Percentiles rank a stretch among this genome's conserved stretches.
These are phyloP conservation scores for Therioaphis trifolii DNA, from an alignment of 2,888 invertebrate species.

Conservation along the genomic window DNA sequence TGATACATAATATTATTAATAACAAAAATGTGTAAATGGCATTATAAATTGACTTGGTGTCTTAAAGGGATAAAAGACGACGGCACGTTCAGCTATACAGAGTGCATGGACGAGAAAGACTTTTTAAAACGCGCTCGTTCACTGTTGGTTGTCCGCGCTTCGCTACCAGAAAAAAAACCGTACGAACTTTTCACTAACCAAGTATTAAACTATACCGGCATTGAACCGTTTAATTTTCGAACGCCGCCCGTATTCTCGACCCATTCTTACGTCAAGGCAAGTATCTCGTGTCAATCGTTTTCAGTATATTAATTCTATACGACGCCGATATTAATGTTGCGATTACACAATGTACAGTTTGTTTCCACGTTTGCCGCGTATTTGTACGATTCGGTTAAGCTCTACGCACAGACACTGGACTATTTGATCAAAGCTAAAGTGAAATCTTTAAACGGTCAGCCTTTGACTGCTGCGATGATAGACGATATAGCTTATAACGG, in stretches of 20 bases:
- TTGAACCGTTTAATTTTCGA: conserved; percentile 84
- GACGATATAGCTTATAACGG: conserved; percentile 84
- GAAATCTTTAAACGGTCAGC: conserved; percentile 67
- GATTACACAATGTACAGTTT: conserved; percentile 73
- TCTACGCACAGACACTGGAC: conserved; percentile 89
- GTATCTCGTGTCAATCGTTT: too few relatives aligned
- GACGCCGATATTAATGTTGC: too few relatives aligned
- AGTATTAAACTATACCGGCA: conserved; percentile 82
- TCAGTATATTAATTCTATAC: too few relatives aligned
- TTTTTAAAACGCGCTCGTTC: conserved; percentile 81
- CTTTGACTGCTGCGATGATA: conserved; percentile 75
- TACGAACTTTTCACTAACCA: conserved; percentile 82
- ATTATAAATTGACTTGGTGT: too few relatives aligned
- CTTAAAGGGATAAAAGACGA: neutral
- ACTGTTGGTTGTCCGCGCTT: conserved; percentile 87
- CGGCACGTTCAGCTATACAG: neutral
- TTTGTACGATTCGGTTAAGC: conserved; percentile 91
- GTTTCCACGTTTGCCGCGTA: conserved; percentile 93
- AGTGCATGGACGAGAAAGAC: conserved; percentile 74
- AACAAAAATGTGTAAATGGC: too few relatives aligned
- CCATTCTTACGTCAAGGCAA: conserved; percentile 69
- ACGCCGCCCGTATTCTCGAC: conserved; percentile 74
- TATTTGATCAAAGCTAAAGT: conserved; percentile 75
- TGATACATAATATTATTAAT: neutral
- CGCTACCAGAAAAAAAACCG: conserved; percentile 79